Conservation (phyloP, 2,797 vertebrate species). For the Enteromius thamalakanensis region DNA sequence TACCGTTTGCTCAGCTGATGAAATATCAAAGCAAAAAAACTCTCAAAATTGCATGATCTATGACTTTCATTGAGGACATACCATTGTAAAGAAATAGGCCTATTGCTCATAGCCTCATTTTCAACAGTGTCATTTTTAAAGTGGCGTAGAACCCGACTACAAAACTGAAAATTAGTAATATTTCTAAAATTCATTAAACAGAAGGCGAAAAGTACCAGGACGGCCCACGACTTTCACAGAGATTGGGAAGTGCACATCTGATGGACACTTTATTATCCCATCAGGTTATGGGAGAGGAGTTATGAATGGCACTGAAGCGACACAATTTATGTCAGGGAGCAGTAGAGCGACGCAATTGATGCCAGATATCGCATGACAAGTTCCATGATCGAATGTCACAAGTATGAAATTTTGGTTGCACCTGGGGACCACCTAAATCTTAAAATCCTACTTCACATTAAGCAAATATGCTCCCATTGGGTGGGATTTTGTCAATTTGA, state of each 20-base stretch:
- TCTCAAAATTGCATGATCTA: not conserved
- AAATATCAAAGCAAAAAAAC: not conserved
- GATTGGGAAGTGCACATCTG: not conserved
- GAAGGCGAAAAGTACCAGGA: not conserved
- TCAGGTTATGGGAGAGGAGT: not conserved
- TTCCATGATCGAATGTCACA: not conserved
- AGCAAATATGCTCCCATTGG: not conserved
- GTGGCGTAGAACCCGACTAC: not conserved
- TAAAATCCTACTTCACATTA: not conserved
- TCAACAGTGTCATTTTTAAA: not conserved
- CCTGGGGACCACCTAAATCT: not conserved
- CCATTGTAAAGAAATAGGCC: not conserved
- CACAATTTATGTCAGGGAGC: not conserved
- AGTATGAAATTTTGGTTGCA: not conserved
- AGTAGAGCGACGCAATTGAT: not conserved
- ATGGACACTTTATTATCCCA: not conserved
- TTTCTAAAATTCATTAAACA: not conserved
- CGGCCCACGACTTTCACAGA: not conserved
- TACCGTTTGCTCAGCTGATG: not conserved
- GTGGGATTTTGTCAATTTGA: not conserved
- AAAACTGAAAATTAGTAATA: not conserved
- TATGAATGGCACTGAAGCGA: not conserved
- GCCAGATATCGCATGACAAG: not conserved
- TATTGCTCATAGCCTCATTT: not conserved
- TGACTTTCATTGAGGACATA: slow-evolving; percentile 1